Evolutionary conservation across 2,888 invertebrate species (phyloP).

Genomic region (Cancer borealis): DNA sequence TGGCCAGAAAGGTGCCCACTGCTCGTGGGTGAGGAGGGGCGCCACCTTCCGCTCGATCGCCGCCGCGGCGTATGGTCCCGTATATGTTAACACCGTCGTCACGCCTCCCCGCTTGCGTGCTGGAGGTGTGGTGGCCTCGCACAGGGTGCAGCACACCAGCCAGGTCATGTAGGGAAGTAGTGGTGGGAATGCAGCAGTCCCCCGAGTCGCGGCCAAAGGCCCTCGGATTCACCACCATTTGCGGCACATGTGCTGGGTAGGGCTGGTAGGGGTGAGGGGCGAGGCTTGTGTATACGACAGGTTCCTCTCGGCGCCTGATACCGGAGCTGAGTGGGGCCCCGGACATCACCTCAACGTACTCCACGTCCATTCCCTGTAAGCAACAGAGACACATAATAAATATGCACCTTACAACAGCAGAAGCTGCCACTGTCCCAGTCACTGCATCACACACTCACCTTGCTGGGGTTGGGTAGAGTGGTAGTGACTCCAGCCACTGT

Average conservation of each 20-base stretch:
- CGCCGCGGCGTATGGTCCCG: constrained; percentile 61
- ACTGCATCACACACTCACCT: constrained; percentile 28
- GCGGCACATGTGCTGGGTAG: constrained; percentile 40
- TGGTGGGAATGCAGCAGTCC: constrained; percentile 48
- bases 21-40: constrained; percentile 55
- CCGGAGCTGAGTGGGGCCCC: constrained; percentile 13
- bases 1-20: constrained; percentile 62
- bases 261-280: constrained; percentile 41
- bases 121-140: constrained; percentile 51
- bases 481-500: constrained; percentile 60
- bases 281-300: constrained; percentile 54
- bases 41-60: constrained; percentile 48
- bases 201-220: constrained; percentile 31
- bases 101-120: constrained; percentile 18
- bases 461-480: constrained; percentile 49
- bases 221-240: constrained; percentile 41
- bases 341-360: constrained; percentile 62
- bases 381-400: neutral
- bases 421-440: neutral
- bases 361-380: constrained; percentile 59
- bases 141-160: constrained; percentile 56
- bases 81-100: constrained; percentile 60
- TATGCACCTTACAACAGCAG: too few species aligned
- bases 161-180: constrained; percentile 65
- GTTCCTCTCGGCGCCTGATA: constrained; percentile 54